Conservation (phyloP, 2,888 invertebrate species). For the Stegana nigrithorax region DNA sequence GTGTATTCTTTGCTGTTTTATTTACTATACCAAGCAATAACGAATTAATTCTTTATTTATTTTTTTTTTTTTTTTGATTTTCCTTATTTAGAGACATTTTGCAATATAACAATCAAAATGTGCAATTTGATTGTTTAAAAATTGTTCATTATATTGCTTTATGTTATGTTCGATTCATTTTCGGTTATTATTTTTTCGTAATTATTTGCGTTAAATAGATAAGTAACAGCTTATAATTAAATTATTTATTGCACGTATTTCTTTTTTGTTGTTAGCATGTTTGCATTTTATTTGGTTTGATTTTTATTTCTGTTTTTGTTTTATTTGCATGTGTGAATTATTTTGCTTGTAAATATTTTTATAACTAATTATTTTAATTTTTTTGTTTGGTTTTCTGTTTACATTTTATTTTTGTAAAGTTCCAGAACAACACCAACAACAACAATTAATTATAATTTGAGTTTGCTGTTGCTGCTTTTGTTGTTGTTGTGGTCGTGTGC, state of each 20-base stretch:
- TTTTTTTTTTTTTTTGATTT: constrained; percentile 16
- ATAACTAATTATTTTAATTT: background rate
- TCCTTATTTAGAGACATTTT: background rate
- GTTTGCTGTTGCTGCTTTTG: background rate
- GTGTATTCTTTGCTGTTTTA: background rate
- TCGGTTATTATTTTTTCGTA: constrained; percentile 24
- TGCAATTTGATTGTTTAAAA: background rate
- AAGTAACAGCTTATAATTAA: constrained; percentile 50
- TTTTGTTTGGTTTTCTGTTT: too few relatives aligned
- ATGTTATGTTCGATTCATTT: background rate
- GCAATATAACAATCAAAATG: background rate
- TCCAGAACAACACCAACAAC: too few relatives aligned
- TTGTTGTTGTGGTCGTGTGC: background rate
- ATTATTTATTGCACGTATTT: background rate
- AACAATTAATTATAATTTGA: constrained; percentile 1
- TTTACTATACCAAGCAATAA: constrained; percentile 19
- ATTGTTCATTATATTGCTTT: constrained; percentile 28
- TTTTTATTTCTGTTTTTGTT: background rate
- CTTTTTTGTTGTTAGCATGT: too few relatives aligned
- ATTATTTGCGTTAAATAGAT: constrained; percentile 44
- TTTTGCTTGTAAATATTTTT: background rate
- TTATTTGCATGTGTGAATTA: background rate
- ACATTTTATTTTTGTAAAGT: too few relatives aligned
- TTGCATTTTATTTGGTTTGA: constrained; percentile 7
- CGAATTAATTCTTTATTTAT: constrained; percentile 23